A percentile compares a stretch with the other conserved stretches of the same genome.
Evolutionary conservation across 2,113 vertebrate species (phyloP).

Genomic region (Sterrhoptilus dennistouni): DNA sequence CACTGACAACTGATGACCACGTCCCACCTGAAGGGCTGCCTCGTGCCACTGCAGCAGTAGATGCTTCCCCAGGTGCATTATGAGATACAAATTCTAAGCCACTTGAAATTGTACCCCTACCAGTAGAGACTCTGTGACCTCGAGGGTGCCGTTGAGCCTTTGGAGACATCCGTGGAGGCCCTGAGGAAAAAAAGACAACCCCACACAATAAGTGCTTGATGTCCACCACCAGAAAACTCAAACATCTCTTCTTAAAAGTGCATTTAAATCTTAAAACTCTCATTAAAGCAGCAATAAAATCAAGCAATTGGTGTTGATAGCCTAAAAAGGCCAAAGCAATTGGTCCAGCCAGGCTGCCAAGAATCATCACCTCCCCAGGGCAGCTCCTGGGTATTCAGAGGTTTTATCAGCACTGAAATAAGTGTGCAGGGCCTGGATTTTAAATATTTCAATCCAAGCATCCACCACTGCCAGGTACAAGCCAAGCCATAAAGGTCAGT

Average conservation of each 20-base stretch:
- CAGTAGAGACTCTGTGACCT: slow-evolving; percentile 89
- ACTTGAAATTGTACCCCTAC: slow-evolving; percentile 85
- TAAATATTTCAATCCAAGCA: neutral
- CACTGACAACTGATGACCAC: slow-evolving; percentile 97
- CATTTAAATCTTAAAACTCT: neutral
- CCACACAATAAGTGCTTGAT: slow-evolving; percentile 48
- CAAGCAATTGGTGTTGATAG: neutral
- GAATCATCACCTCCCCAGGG: neutral
- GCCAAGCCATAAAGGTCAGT: neutral
- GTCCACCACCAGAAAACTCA: neutral
- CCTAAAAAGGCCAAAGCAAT: neutral
- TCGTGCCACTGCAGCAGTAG: slow-evolving; percentile 81
- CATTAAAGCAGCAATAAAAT: neutral
- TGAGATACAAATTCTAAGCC: slow-evolving; percentile 91
- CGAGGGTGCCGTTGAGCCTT: slow-evolving; percentile 96
- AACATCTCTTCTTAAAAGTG: neutral
- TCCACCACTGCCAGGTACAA: neutral
- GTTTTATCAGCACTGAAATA: neutral
- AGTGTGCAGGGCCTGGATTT: neutral
- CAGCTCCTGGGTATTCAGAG: neutral
- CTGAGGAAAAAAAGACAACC: slow-evolving; percentile 75
- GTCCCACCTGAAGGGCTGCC: slow-evolving; percentile 92
- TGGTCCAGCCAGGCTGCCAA: slow-evolving; percentile 12
- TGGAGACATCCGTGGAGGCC: slow-evolving; percentile 97
- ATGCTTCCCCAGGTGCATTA: slow-evolving; percentile 84